Conservation (phyloP, 2,888 invertebrate species). For the Lampropteryx suffumata region DNA sequence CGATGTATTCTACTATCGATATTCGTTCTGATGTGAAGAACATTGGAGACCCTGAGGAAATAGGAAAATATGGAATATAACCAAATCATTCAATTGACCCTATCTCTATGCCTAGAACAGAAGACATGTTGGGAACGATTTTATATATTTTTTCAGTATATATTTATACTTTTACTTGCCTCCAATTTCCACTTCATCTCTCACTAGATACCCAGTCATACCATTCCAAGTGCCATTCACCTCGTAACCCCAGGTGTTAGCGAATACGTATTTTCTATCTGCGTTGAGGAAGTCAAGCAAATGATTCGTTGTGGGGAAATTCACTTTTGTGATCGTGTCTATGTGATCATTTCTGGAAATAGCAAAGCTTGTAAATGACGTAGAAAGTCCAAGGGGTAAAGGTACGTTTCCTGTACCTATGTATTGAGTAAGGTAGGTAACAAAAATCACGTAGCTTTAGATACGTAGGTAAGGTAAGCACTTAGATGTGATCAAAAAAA, state of each 20-base stretch:
- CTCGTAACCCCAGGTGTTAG: slow-evolving; percentile 84
- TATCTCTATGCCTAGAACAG: too few relatives aligned
- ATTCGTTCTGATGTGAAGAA: slow-evolving; percentile 85
- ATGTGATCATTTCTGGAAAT: slow-evolving; percentile 70
- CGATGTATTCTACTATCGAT: slow-evolving; percentile 85
- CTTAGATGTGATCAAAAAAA: too few relatives aligned
- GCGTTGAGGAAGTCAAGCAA: slow-evolving; percentile 83
- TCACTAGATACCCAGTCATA: slow-evolving; percentile 84
- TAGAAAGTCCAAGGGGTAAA: not conserved
- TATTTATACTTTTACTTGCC: slow-evolving; percentile 53
- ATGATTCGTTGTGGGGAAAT: slow-evolving; percentile 83
- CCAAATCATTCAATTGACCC: too few relatives aligned
- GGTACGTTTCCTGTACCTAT: too few relatives aligned
- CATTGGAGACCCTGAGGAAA: slow-evolving; percentile 82
- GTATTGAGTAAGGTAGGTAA: too few relatives aligned
- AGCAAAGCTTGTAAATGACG: slow-evolving; percentile 9
- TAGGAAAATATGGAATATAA: too few relatives aligned
- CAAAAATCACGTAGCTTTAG: too few relatives aligned
- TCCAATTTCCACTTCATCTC: slow-evolving; percentile 84
- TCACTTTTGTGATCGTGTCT: slow-evolving; percentile 86
- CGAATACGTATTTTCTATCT: slow-evolving; percentile 75
- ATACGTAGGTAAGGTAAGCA: too few relatives aligned
- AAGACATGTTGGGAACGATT: too few relatives aligned
- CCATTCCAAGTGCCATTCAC: slow-evolving; percentile 84
- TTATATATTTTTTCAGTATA: not conserved